Evolutionary conservation across 2,797 vertebrate genomes (phyloP).

Genomic region (Cossypha polioptera): DNA sequence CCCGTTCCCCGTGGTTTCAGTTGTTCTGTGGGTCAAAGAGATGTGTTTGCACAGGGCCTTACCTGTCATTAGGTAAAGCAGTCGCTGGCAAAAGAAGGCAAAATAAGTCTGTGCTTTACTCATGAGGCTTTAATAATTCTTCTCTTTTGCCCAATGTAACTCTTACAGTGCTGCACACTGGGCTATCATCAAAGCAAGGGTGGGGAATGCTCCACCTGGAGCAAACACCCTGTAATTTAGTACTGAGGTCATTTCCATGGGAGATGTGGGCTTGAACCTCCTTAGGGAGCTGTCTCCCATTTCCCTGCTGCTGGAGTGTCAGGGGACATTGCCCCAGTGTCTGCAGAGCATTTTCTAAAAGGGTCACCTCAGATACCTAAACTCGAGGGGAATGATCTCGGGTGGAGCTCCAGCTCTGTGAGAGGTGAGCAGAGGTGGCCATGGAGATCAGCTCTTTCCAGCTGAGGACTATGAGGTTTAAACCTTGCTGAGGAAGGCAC

Average conservation of each 20-base stretch:
- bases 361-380: background rate
- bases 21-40: background rate
- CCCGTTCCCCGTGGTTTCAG: background rate
- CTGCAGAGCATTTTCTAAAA: background rate
- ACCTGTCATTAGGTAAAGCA: background rate
- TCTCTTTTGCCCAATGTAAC: background rate
- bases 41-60: background rate
- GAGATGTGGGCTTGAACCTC: background rate
- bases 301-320: background rate
- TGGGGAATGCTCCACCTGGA: background rate
- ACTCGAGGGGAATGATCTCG: background rate
- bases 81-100: background rate
- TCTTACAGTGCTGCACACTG: background rate
- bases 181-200: conserved; percentile 43
- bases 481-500: background rate
- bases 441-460: fast-evolving
- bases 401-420: background rate
- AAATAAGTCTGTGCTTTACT: background rate
- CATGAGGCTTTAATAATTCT: background rate
- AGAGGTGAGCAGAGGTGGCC: background rate
- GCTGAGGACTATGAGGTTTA: background rate
- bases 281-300: background rate
- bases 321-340: background rate
- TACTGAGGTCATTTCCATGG: background rate
- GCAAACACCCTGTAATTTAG: conserved; percentile 26